Evolutionary conservation across 2,797 vertebrate genomes (phyloP), one percentile per base, ranked within the genome.

Genomic region (Gadopsis bispinosus): DNA sequence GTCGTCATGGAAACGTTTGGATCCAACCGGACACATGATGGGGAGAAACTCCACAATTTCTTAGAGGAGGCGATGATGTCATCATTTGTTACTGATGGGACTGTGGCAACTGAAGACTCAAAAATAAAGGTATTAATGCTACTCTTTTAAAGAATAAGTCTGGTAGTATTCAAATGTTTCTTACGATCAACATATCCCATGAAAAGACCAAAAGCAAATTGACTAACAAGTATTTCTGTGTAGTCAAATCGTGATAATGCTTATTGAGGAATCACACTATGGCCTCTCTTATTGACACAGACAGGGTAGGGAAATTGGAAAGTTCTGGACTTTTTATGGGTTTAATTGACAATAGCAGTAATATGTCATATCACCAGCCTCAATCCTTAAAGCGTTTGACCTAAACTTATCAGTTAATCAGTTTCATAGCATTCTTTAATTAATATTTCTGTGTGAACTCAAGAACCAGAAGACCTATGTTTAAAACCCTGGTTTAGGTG

Each of bases 1-100:
- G 91, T 99, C 37, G 89, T 99, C 74, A 95, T 99, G 45, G 98
- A 99, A 95, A 99, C 98, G 0, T 96, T 97, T 0, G 98, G 98
- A 43, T 99, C 97, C 9, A 94, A 93, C 51, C 73, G 91, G 0
- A 80, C 59, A 8, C 98, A 99, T 0, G 98, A 99, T 13, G 92
- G 95, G 3, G 96, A 97, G 89, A 99, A 99, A 91, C 92, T 99
- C 48, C 96, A 93, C 84, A 84, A 59, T 71, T 99, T 99, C 85
- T 87, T 99, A 22, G 96, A 97, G 22, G 89, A 93, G 31, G 95
- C 93, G 3, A 95, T 96, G 94, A 73, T 82, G 14, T 95, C 95
- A 0, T 95, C 92, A 12, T 76, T 97, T 69, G 96, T 98, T 41
- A 89, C 80, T 0, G 96, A 97, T 0, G 98, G 98, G 39, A 98